Evolutionary conservation across 1,140 invertebrate species (phyloP).

Genomic region (Penaeus vannamei): DNA sequence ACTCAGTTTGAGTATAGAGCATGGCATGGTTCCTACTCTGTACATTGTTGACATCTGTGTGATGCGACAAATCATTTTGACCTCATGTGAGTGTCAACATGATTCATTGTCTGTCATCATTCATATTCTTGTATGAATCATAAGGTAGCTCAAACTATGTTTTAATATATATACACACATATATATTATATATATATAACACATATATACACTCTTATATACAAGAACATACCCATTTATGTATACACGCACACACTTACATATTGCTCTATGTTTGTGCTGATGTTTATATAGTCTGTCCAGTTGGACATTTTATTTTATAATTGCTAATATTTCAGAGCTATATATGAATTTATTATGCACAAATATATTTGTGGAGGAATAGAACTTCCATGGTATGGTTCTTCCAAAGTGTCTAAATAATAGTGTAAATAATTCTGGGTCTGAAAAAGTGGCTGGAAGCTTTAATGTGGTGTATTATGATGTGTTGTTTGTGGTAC

Average conservation of each 20-base stretch:
- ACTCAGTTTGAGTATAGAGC: conserved; percentile 61
- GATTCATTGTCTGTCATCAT: conserved; percentile 44
- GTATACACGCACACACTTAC: background rate
- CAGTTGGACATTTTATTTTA: conserved; percentile 42
- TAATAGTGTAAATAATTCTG: conserved; percentile 47
- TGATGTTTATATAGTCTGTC: conserved; percentile 43
- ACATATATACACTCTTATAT: background rate
- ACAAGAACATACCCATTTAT: conserved; percentile 1
- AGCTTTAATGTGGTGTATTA: conserved; percentile 57
- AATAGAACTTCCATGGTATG: conserved; percentile 53
- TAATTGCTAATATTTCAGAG: conserved; percentile 48
- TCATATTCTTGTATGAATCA: conserved; percentile 50
- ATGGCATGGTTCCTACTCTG: conserved; percentile 68
- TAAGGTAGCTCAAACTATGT: conserved; percentile 54
- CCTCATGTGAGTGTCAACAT: conserved; percentile 31
- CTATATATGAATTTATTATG: conserved; percentile 41
- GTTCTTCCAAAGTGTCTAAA: conserved; percentile 55
- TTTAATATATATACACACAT: conserved; percentile 34
- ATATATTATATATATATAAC: background rate
- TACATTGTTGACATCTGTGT: conserved; percentile 64
- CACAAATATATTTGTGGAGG: conserved; percentile 57
- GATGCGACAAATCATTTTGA: conserved; percentile 27
- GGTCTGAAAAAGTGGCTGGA: conserved; percentile 36
- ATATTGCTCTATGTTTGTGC: conserved; percentile 46
- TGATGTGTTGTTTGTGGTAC: conserved; percentile 33